Evolutionary conservation across 2,888 invertebrate species (phyloP), one percentile per base, ranked within the genome.

Genomic region (Pardosa pseudoannulata): DNA sequence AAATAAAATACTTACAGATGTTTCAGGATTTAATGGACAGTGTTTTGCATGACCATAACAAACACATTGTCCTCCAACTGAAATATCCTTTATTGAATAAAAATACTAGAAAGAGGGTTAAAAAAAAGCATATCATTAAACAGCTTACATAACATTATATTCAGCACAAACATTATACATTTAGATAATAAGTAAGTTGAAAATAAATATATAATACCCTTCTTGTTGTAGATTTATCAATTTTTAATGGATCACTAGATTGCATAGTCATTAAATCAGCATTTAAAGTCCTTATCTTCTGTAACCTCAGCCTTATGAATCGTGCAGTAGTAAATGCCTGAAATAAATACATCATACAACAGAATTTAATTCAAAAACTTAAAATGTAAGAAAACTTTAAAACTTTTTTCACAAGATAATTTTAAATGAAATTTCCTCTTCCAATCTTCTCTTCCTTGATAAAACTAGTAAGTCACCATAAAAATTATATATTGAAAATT

Each of bases 51-150:
- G 98, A 0, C 97, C 98, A 90, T 96, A 95, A 90, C 98, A 98
- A 85, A 96, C 94, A 90, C 98, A 96, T 79, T 97, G 94, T 2
- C 97, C 98, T 29, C 96, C 97, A 56, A 98, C 94, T 73, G 96
- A 95, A 90, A 98, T 95, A 91, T 97, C 96, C 89, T 95, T 95
- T 89, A 98, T 94, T 1, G 97, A 96, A 93, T 98, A 98, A 93
- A 96, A 98, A 89, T 94, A 93, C 90, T 91, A 83, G 11, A 68
- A 67, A 29, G 29, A 27, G 29, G 11, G 11, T 29, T n/a, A 67
- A 13, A 16, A 67, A 16, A 67, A n/a, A n/a, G n/a, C n/a, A n/a
- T n/a, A n/a, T n/a, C n/a, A n/a, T n/a, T n/a, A n/a, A n/a, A n/a
- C n/a, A n/a, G n/a, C n/a, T n/a, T n/a, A n/a, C n/a, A n/a, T n/a